Evolutionary conservation across 2,797 vertebrate genomes (phyloP), one percentile per base, ranked within the genome.

Genomic region (Emydoidea blandingii): DNA sequence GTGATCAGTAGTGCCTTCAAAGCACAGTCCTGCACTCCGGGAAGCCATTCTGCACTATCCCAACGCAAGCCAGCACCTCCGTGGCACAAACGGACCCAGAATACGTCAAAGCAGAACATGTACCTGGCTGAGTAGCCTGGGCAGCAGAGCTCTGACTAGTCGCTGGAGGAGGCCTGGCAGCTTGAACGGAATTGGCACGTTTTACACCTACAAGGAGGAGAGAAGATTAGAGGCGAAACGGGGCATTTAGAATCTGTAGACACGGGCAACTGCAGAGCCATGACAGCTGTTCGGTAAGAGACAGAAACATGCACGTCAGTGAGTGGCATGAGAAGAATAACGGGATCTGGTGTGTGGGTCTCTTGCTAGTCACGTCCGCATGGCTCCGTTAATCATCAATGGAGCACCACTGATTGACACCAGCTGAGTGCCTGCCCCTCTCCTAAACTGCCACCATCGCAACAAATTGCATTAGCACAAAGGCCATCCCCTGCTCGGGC

Each of bases 61-160:
- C n/a, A 72, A 41, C 3, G 5, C 10, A 6, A 37, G n/a, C 68
- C 68, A 72, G 37, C n/a, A 41, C 68, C 37, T 23, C 21, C 21
- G 12, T 6, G 37, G 18, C 12, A 29, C 44, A 34, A 50, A 31
- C 29, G 1, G 47, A 11, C 27, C 47, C 78, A 29, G 31, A 79
- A 29, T 34, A 29, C 15, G 3, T 72, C 3, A 25, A 79, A 79
- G 44, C 78, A 50, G 44, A 52, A n/a, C 1, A 27, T 91, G 78
- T 96, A 99, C 99, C 99, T 97, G 98, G 98, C 47, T 99, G 98
- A 47, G 95, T 93, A 34, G 95, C n/a, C 53, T 96, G 59, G 4
- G 97, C 91, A 1, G 80, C 88, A 3, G 96, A 93, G 25, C 65
- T 93, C 14, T 97, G 96, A 56, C 44, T 27, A 84, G 97, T 90